Evolutionary conservation across 2,797 vertebrate genomes (phyloP).

Genomic region (Percopsis omiscomaycus): DNA sequence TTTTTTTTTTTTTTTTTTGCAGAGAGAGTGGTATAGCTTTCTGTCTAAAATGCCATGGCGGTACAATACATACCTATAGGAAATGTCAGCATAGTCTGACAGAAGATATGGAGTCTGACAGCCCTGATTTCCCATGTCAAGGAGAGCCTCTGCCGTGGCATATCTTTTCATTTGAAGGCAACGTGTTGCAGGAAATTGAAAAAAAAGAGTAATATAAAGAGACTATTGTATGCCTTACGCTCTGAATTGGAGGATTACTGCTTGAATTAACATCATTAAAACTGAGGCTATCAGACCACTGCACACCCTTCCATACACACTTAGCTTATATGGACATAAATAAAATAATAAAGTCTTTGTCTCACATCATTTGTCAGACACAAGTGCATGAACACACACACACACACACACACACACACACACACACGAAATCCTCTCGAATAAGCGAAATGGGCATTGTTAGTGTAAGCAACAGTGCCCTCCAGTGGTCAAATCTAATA

Average conservation of each 20-base stretch:
- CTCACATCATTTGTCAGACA: background rate
- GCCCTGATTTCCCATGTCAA: constrained; percentile 37
- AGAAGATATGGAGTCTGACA: constrained; percentile 43
- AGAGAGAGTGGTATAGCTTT: constrained; percentile 33
- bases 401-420: background rate
- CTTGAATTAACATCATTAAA: constrained; percentile 20
- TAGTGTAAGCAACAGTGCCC: constrained; percentile 70
- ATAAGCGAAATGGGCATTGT: constrained; percentile 20
- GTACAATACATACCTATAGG: constrained; percentile 53
- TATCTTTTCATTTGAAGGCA: constrained; percentile 25
- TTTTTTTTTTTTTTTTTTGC: constrained; percentile 2
- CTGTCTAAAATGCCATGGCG: constrained; percentile 58
- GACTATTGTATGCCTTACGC: constrained; percentile 7
- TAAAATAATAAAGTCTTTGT: too few relatives aligned
- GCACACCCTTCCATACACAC: background rate
- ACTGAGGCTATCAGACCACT: constrained; percentile 4
- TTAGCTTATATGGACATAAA: background rate
- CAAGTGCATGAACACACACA: background rate
- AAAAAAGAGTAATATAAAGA: constrained; percentile 21
- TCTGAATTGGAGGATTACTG: constrained; percentile 16
- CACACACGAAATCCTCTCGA: background rate
- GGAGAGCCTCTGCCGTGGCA: constrained; percentile 12
- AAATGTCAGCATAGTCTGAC: constrained; percentile 56
- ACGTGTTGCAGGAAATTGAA: background rate
- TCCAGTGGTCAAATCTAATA: constrained; percentile 59